Conservation (phyloP, 2,113 vertebrate species). For the Ictidomys tridecemlineatus region DNA sequence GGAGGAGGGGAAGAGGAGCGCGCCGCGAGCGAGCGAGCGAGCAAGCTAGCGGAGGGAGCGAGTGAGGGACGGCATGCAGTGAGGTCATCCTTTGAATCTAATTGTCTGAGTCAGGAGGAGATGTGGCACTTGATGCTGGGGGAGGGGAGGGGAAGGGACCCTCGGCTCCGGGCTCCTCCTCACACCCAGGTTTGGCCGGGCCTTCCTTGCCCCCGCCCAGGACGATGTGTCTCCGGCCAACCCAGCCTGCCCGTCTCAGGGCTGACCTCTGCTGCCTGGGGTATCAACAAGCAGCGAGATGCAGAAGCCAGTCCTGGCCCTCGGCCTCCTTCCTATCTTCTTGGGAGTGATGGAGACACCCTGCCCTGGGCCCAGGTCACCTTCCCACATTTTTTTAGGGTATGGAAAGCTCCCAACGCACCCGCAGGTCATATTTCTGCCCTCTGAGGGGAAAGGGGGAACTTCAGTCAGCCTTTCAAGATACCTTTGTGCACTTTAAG, state of each 20-base stretch:
- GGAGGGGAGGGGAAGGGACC: slow-evolving; percentile 72
- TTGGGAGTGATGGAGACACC: not conserved
- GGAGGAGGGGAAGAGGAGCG: slow-evolving; percentile 74
- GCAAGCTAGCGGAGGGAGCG: slow-evolving; percentile 69
- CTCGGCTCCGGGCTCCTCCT: slow-evolving; percentile 31
- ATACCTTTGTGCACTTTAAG: not conserved
- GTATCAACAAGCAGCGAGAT: not conserved
- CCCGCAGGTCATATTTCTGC: not conserved
- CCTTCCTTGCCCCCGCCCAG: not conserved
- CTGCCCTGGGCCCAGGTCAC: not conserved
- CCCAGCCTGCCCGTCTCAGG: not conserved
- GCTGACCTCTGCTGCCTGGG: slow-evolving; percentile 59
- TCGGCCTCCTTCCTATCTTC: not conserved
- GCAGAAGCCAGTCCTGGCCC: not conserved
- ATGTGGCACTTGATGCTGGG: slow-evolving; percentile 84
- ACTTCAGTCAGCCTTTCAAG: slow-evolving; percentile 21
- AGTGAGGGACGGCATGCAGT: slow-evolving; percentile 84
- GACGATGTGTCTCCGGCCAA: not conserved
- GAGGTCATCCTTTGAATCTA: slow-evolving; percentile 87
- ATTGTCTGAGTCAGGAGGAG: slow-evolving; percentile 86
- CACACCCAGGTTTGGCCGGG: not conserved
- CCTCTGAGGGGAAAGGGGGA: slow-evolving; percentile 9
- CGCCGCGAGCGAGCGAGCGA: slow-evolving; percentile 62
- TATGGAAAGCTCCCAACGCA: not conserved
- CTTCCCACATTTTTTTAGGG: not conserved